phyloP scores from a whole-genome alignment of 2,113 vertebrate species.

The Phocoena phocoena region DNA sequence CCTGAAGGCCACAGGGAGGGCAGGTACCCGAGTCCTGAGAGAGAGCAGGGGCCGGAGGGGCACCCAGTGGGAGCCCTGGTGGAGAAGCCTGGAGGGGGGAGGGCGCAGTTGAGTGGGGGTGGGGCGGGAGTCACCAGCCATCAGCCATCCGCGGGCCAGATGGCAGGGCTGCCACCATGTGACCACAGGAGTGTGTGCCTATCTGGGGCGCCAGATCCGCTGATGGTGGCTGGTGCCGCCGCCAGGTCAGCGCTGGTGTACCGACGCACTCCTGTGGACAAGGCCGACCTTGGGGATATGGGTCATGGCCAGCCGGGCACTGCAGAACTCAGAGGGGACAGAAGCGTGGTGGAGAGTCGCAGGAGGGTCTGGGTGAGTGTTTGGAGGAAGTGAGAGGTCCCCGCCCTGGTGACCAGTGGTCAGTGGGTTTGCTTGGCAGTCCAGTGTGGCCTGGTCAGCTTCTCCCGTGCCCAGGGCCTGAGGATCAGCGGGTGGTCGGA shows the following conservation, averaged over 20 bases:
- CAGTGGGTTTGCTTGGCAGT: neutral
- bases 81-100: no score
- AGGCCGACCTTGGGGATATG: neutral
- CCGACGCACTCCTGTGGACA: neutral
- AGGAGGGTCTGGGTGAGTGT: neutral
- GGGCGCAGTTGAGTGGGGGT: neutral
- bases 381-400: neutral
- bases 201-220: no score
- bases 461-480: neutral
- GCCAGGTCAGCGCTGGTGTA: neutral
- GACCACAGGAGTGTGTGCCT: accelerated
- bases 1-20: no score
- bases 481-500: neutral
- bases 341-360: no score
- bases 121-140: neutral
- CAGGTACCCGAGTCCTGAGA: neutral
- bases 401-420: neutral
- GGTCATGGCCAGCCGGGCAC: neutral
- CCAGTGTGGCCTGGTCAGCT: neutral
- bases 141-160: neutral
- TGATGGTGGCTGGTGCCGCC: accelerated
- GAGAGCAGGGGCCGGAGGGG: no score
- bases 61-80: neutral
- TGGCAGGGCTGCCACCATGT: neutral
- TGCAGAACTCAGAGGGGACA: neutral